Base-by-base conservation (phyloP, 1,140 invertebrate genomes). In the Hypothenemus hampei region DNA sequence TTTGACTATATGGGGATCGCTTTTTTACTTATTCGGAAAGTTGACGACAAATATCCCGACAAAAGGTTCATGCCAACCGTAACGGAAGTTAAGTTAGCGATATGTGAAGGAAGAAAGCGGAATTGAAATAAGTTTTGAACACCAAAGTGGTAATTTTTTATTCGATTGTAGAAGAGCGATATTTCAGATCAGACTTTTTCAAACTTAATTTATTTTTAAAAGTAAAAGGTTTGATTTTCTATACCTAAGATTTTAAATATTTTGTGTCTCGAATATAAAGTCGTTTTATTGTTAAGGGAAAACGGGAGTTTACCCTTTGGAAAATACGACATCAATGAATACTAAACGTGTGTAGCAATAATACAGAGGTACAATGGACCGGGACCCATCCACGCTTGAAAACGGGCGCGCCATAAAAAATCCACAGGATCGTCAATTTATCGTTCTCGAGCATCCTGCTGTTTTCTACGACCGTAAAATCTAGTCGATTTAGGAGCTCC, bases 21-120 rank as follows among this genome's bases (percentile, higher is more conserved):
- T 39, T 39, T 53, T 54, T 46, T 54, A 46, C 52, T 26, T 54
- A 4, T 54, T 53, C 35, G 11, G 20, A 39, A 53, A 51, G 24
- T 51, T 51, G 48, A 16, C 40, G 50, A 53, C 50, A 53, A 44
- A 53, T 53, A 33, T 36, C 26, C 40, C 26, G 24, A 53, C 50
- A 44, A 53, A 53, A 53, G 50, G 24, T 29, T 53, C 45, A 43
- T 36, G 39, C 20, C 40, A 53, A 44, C 29, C 40, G 50, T 43
- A 51, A 35, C 50, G 20, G 19, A 53, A 44, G 40, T 53, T 53
- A 53, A 53, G 41, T 44, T 44, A 24, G 50, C 40, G 24, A 43
- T 44, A 43, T 43, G 39, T 53, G 37, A 20, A 22, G 15, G 37
- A 49, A 37, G 33, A 51, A 29, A 51, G 19, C 15, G 48, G 48